phyloP scores from a whole-genome alignment of 2,888 invertebrate species.

The Conistra vaccinii region DNA sequence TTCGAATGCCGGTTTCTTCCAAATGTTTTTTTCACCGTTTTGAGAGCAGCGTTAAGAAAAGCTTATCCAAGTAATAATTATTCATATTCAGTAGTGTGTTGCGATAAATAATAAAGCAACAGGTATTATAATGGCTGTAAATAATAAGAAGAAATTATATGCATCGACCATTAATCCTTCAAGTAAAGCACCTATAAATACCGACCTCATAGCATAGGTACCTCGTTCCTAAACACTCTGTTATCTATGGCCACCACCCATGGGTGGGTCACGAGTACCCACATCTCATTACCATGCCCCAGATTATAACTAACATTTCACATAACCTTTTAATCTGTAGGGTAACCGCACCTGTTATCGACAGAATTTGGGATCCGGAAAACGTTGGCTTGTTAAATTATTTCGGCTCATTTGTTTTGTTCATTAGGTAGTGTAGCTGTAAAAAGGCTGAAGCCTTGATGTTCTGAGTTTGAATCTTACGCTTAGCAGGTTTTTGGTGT shows the following conservation, averaged over 20 bases:
- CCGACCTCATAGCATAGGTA: not conserved
- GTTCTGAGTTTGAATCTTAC: not conserved
- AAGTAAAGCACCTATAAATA: not conserved
- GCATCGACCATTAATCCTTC: not conserved
- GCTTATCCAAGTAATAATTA: not conserved
- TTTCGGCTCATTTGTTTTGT: constrained; percentile 22
- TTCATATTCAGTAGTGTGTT: not conserved
- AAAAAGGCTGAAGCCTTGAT: not conserved
- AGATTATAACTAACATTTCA: constrained; percentile 38
- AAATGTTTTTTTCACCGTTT: too few relatives aligned
- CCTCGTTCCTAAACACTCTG: not conserved
- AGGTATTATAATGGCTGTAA: not conserved
- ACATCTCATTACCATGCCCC: constrained; percentile 45
- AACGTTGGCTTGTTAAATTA: constrained; percentile 27
- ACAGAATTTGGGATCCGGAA: constrained; percentile 1
- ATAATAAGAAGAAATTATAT: not conserved
- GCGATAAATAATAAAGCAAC: not conserved
- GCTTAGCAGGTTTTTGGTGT: not conserved
- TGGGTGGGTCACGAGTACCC: constrained; percentile 26
- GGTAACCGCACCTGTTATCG: constrained; percentile 37
- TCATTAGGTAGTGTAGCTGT: not conserved
- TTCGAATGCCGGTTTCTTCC: too few relatives aligned
- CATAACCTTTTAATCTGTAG: constrained; percentile 30
- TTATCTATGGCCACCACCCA: constrained; percentile 3
- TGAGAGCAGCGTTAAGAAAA: too few relatives aligned